Evolutionary conservation across 2,113 vertebrate species (phyloP).

Genomic region (Crotalus tigris): DNA sequence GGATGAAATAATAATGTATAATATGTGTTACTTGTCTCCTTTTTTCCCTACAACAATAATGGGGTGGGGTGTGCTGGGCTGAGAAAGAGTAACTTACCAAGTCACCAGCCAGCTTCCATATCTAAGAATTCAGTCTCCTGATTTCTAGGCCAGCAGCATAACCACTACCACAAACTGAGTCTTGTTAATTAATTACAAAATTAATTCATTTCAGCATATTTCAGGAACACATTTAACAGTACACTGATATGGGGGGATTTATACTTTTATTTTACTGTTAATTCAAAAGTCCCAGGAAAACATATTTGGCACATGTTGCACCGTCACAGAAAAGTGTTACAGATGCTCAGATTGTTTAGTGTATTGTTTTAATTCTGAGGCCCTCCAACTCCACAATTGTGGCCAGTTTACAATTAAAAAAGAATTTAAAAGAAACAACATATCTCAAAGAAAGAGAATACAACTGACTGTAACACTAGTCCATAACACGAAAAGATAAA

Average conservation of each 20-base stretch:
- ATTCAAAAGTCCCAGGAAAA: neutral
- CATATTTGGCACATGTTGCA: neutral
- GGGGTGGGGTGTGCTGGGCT: neutral
- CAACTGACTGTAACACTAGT: neutral
- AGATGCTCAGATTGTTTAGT: neutral
- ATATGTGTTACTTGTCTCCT: neutral
- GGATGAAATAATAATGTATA: neutral
- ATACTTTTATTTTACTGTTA: neutral
- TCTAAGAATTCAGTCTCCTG: neutral
- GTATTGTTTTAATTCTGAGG: neutral
- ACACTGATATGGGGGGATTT: neutral
- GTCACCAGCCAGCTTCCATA: neutral
- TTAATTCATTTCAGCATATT: neutral
- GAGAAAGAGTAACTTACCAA: neutral
- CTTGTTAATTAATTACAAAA: neutral
- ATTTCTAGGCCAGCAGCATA: neutral
- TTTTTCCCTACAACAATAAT: neutral
- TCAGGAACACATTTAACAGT: neutral
- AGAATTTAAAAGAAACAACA: neutral
- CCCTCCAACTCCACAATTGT: neutral
- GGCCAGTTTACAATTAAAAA: neutral
- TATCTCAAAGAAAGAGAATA: neutral
- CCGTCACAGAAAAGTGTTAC: neutral
- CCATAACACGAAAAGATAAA: neutral
- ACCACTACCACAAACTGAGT: neutral